Conservation (phyloP, 37 sponge, comb jelly and placozoan species). For the Hormiphora californensis region DNA sequence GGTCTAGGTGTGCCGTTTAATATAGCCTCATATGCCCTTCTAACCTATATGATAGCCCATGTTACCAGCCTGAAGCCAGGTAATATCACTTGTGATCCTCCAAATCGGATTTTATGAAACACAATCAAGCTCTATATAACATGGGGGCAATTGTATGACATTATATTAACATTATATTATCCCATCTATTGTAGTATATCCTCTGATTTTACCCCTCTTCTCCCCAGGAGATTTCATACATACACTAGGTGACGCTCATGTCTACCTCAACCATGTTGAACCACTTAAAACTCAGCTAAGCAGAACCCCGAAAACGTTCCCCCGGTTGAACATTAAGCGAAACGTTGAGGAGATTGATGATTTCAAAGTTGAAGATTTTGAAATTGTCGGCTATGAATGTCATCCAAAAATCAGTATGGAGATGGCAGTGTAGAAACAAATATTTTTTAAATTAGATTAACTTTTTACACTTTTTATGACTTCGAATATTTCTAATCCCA, state of each 20-base stretch:
- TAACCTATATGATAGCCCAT: conserved; percentile 97
- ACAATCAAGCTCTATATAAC: too few species aligned
- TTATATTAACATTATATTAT: too few species aligned
- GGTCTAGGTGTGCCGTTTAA: conserved; percentile 98
- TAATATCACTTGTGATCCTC: too few species aligned
- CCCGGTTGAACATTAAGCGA: conserved; percentile 68
- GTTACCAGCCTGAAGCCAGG: conserved; percentile 66
- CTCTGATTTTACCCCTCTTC: too few species aligned
- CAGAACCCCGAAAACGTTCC: conserved; percentile 71
- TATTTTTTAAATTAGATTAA: too few species aligned
- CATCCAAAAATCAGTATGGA: conserved; percentile 88
- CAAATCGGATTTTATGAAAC: too few species aligned
- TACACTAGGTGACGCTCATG: conserved; percentile 73
- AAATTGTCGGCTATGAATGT: conserved; percentile 67
- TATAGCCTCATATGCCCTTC: conserved; percentile 90
- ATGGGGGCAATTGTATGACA: background rate
- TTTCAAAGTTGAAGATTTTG: conserved; percentile 80
- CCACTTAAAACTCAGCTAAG: conserved; percentile 71
- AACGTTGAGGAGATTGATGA: conserved; percentile 77
- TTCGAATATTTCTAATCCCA: too few species aligned
- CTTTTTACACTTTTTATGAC: too few species aligned
- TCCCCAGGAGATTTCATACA: background rate
- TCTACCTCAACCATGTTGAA: conserved; percentile 88
- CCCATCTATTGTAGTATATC: too few species aligned
- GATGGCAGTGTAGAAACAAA: conserved; percentile 76